Evolutionary conservation across 2,888 invertebrate genomes (phyloP).

Genomic region (Coecobrya sp.): DNA sequence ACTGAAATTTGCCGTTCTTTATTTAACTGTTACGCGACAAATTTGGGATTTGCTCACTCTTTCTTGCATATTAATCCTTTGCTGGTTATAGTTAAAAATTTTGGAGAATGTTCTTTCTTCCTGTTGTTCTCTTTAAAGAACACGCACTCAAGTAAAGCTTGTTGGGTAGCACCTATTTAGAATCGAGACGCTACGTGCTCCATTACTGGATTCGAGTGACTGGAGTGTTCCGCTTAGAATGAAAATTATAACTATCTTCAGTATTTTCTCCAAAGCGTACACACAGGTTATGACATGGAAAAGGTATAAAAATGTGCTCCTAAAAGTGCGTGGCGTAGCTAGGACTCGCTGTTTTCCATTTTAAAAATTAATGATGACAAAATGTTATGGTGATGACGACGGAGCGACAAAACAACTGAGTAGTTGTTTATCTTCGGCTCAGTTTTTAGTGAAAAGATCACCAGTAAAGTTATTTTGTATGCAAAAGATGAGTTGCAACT

Average conservation of each 20-base stretch:
- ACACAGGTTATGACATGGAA: background rate
- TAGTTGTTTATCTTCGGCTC: constrained; percentile 9
- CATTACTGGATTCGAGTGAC: background rate
- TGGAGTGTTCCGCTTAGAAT: constrained; percentile 51
- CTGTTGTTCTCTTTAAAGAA: background rate
- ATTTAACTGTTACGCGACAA: too few relatives aligned
- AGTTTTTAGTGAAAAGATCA: constrained; percentile 13
- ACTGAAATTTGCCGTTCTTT: too few relatives aligned
- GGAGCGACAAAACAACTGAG: constrained; percentile 44
- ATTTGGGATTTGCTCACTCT: too few relatives aligned
- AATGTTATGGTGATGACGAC: background rate
- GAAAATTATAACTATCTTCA: background rate
- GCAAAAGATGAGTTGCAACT: constrained; percentile 41
- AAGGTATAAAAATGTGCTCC: background rate
- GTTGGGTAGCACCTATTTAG: too few relatives aligned
- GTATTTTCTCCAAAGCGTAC: background rate
- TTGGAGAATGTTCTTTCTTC: background rate
- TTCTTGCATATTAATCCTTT: too few relatives aligned
- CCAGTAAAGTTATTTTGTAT: constrained; percentile 16
- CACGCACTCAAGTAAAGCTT: too few relatives aligned
- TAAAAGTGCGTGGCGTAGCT: background rate
- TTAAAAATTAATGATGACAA: constrained; percentile 25
- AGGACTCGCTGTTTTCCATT: background rate
- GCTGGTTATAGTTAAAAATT: too few relatives aligned
- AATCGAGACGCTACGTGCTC: background rate